Percentiles rank a stretch among this genome's conserved stretches.
Evolutionary conservation across 2,113 vertebrate species (phyloP).

Genomic region (Cheirogaleus medius): DNA sequence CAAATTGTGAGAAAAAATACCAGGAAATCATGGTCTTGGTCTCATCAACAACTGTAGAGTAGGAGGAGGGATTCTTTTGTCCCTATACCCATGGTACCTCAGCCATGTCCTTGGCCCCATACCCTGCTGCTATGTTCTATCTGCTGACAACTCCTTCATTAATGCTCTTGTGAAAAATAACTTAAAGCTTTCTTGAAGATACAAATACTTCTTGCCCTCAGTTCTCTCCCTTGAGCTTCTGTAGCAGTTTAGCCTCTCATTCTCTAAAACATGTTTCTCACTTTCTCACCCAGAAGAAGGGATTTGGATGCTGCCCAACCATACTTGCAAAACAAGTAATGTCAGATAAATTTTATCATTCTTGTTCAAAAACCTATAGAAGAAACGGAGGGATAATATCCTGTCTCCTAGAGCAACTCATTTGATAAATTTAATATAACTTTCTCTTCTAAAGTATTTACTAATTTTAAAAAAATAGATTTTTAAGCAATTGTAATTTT

Average conservation of each 20-base stretch:
- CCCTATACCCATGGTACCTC: fast-evolving
- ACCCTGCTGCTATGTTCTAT: neutral
- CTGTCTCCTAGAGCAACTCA: neutral
- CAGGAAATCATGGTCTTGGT: neutral
- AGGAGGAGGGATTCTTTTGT: neutral
- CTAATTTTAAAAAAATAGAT: neutral
- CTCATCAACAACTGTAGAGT: neutral
- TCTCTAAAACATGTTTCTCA: neutral
- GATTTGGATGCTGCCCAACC: neutral
- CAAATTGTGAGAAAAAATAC: neutral
- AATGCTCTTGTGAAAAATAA: neutral
- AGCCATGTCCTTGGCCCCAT: neutral
- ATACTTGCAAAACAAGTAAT: neutral
- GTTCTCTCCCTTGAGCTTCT: neutral
- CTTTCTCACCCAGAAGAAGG: neutral
- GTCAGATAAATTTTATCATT: neutral
- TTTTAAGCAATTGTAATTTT: neutral
- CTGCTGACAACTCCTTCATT: neutral
- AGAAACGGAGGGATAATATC: neutral
- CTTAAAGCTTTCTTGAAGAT: neutral
- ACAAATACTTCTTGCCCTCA: neutral
- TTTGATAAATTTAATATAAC: neutral
- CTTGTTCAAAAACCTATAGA: neutral
- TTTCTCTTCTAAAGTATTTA: slow-evolving; percentile 15
- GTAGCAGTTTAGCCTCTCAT: neutral